A percentile compares a stretch with the other conserved stretches of the same genome.
Conservation (phyloP, 2,888 invertebrate species). For the Aphidoletes aphidimyza region DNA sequence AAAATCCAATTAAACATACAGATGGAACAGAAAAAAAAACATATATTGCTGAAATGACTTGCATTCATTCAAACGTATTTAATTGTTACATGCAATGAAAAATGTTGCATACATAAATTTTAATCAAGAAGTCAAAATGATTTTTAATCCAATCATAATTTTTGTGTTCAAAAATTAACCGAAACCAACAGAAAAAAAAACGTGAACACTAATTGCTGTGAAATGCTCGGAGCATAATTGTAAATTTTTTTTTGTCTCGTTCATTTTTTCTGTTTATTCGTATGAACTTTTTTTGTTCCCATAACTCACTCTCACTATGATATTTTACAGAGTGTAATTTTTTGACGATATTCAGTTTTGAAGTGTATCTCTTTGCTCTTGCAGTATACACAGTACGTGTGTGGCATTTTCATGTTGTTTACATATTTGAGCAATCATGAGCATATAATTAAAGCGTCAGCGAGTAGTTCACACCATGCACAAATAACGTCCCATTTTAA, state of each 20-base stretch:
- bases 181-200: neutral
- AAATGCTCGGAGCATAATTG: neutral
- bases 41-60: neutral
- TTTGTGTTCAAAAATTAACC: neutral
- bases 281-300: neutral
- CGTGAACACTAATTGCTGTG: neutral
- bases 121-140: neutral
- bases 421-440: neutral
- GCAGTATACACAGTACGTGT: no score
- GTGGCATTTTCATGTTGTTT: constrained; percentile 8
- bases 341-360: no score
- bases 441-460: neutral
- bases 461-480: neutral
- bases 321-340: neutral
- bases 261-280: no score
- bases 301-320: neutral
- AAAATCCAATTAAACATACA: constrained; percentile 6
- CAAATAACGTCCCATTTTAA: neutral
- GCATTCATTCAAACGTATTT: neutral
- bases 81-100: neutral
- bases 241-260: no score
- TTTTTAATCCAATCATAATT: constrained; percentile 11
- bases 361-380: no score
- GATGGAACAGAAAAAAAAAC: neutral
- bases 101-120: neutral